Evolutionary conservation across 1,140 invertebrate species (phyloP).

Genomic region (Liolophura sinensis): DNA sequence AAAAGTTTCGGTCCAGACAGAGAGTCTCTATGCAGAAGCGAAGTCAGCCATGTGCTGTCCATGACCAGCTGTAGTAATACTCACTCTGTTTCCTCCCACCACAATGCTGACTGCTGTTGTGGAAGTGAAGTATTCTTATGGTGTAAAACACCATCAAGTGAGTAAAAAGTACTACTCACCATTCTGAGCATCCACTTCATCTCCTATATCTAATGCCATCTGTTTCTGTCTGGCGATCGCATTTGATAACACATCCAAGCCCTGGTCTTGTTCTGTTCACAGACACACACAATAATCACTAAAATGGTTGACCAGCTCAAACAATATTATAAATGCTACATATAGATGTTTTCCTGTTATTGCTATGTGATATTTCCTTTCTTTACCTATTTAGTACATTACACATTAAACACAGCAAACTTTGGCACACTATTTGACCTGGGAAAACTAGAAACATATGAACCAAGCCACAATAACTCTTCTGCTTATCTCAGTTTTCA

Average conservation of each 20-base stretch:
- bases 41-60: too few species aligned
- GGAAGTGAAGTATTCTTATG: too few species aligned
- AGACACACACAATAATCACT: background rate
- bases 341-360: background rate
- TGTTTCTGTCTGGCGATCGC: slow-evolving; percentile 78
- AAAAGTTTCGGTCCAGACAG: too few species aligned
- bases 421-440: background rate
- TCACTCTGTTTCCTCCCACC: too few species aligned
- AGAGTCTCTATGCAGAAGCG: too few species aligned
- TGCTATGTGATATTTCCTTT: background rate
- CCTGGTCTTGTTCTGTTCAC: slow-evolving; percentile 73
- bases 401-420: background rate
- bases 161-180: slow-evolving; percentile 66
- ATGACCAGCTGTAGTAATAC: slow-evolving; percentile 1
- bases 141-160: too few species aligned
- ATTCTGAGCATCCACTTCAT: slow-evolving; percentile 80
- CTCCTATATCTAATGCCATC: slow-evolving; percentile 73
- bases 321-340: background rate
- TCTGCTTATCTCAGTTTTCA: background rate
- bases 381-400: too few species aligned
- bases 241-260: slow-evolving; percentile 74
- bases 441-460: background rate
- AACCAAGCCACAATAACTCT: background rate
- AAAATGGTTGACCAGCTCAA: slow-evolving; percentile 2
- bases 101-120: too few species aligned